phyloP scores from a whole-genome alignment of 1,140 invertebrate species.

The Micrasema longulum region DNA sequence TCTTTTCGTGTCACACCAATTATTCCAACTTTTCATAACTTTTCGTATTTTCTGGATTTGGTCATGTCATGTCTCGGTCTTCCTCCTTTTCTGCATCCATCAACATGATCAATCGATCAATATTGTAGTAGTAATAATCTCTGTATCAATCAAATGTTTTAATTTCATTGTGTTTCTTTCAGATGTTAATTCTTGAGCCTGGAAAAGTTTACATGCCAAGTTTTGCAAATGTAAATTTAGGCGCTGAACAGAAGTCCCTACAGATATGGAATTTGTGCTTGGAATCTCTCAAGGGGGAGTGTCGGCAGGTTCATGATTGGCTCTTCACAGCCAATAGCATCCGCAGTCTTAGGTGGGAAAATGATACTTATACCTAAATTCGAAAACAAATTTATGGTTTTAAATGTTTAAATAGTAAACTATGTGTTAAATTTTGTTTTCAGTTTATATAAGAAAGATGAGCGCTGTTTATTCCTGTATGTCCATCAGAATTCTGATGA shows the following conservation, averaged over 20 bases:
- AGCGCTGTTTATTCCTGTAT: constrained; percentile 95
- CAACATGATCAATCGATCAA: no score
- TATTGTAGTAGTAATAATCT: no score
- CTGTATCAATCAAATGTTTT: no score
- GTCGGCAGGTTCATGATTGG: constrained; percentile 92
- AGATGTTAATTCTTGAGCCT: constrained; percentile 92
- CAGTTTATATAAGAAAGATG: constrained; percentile 95
- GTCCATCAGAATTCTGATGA: constrained; percentile 98
- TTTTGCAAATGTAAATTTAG: constrained; percentile 94
- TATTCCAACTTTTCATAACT: no score
- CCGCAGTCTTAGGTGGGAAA: constrained; percentile 85
- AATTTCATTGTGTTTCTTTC: constrained; percentile 56
- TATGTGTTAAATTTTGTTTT: constrained; percentile 56
- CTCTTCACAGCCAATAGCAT: constrained; percentile 93
- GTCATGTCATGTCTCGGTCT: no score
- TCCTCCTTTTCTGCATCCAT: no score
- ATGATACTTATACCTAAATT: background rate
- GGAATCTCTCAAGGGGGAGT: constrained; percentile 79
- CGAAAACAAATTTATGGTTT: no score
- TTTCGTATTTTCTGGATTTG: no score
- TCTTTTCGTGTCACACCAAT: no score
- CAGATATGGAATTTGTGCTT: constrained; percentile 89
- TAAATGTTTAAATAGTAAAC: no score
- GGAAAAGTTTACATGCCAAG: constrained; percentile 94
- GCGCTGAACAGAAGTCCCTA: constrained; percentile 91